A percentile compares a stretch with the other conserved stretches of the same genome.
These are phyloP conservation scores for Quadriops clusia DNA, from an alignment of 2,888 invertebrate species.

Conservation along the genomic window DNA sequence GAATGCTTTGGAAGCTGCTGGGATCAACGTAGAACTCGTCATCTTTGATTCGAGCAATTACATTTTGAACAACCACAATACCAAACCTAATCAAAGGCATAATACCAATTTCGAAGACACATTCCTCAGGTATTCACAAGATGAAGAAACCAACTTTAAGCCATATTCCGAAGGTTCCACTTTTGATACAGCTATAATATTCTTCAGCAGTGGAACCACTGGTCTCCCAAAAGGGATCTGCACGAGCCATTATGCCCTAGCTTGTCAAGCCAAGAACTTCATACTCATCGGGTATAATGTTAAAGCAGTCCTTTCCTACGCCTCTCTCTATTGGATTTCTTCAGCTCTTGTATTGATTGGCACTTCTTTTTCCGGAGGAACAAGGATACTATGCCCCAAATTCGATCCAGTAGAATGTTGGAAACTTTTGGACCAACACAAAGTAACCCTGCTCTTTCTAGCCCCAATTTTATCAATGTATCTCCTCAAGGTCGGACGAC, in stretches of 20 bases:
- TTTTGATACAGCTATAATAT: conserved; percentile 16
- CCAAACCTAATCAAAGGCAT: no score
- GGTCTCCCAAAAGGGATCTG: conserved; percentile 22
- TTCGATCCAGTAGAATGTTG: conserved; percentile 22
- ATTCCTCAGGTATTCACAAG: no score
- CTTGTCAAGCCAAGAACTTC: conserved; percentile 13
- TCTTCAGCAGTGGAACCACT: conserved; percentile 24
- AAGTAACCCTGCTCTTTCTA: conserved; percentile 22
- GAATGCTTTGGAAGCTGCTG: conserved; percentile 2
- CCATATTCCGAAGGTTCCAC: conserved; percentile 11
- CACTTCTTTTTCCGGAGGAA: conserved; percentile 19
- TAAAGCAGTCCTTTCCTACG: conserved; percentile 16
- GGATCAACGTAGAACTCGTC: conserved; percentile 10
- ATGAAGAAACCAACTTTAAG: conserved; percentile 14
- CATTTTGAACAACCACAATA: no score
- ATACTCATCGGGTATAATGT: conserved; percentile 15
- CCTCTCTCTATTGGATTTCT: conserved; percentile 31
- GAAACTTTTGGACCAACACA: conserved; percentile 24
- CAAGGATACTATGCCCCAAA: conserved; percentile 20
- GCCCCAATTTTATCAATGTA: conserved; percentile 24
- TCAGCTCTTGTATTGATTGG: conserved; percentile 18
- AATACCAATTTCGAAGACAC: no score
- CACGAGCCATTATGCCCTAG: conserved; percentile 15
- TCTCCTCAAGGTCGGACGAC: conserved; percentile 25
- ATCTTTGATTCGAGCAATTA: no score